Evolutionary conservation across 2,888 invertebrate genomes (phyloP).

Genomic region (Drosophila putrida): DNA sequence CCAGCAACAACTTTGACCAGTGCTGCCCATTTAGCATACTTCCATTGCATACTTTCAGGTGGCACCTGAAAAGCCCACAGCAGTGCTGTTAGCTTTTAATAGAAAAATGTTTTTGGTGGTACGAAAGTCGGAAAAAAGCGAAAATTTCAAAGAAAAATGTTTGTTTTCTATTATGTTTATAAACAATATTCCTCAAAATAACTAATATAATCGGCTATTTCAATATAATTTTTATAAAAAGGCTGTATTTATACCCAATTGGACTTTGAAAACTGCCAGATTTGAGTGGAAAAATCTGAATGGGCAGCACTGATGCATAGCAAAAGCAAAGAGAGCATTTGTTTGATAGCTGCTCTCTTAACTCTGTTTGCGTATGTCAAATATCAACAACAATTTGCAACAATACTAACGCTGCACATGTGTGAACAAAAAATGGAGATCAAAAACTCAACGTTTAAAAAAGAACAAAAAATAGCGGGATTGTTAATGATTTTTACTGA

Average conservation of each 20-base stretch:
- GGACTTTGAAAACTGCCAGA: too few species aligned
- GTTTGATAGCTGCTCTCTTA: conserved; percentile 2
- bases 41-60: conserved; percentile 54
- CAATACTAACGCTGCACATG: not conserved
- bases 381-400: conserved; percentile 6
- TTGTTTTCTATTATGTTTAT: too few species aligned
- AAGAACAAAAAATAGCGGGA: conserved; percentile 50
- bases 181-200: too few species aligned
- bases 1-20: conserved; percentile 13
- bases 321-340: conserved; percentile 25
- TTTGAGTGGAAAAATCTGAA: too few species aligned
- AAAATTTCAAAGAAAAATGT: too few species aligned
- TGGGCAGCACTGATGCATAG: not conserved
- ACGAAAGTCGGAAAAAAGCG: too few species aligned
- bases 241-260: too few species aligned
- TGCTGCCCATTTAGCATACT: conserved; percentile 43
- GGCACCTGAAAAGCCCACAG: conserved; percentile 19
- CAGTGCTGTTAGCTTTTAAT: too few species aligned
- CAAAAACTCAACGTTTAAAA: conserved; percentile 1
- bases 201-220: too few species aligned
- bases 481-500: conserved; percentile 63
- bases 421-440: conserved; percentile 7
- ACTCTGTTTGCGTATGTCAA: conserved; percentile 7
- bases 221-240: too few species aligned
- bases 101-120: too few species aligned